Evolutionary conservation across 1,140 invertebrate species (phyloP), one percentile per base, ranked within the genome.

Genomic region (Portunus trituberculatus): DNA sequence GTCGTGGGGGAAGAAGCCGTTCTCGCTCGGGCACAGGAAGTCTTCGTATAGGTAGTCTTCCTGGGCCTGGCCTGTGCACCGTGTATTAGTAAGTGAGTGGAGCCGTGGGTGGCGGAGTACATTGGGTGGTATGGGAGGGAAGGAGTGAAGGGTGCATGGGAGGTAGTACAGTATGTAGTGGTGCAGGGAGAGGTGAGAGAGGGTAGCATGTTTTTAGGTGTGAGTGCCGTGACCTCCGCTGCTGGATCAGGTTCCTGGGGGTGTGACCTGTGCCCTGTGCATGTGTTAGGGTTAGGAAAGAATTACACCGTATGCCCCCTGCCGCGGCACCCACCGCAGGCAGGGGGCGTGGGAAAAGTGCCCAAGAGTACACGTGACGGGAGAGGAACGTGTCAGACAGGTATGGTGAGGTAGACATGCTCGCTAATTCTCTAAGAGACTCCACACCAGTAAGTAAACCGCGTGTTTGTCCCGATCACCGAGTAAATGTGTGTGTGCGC

Each of bases 1-100:
- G 96, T 98, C 98, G 97, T 99, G 99, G 95, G 98, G 98, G 97
- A 99, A 99, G 97, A 99, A 99, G 6, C 99, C 99, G 96, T 87
- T 99, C 97, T 99, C 98, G 96, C 99, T 98, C 16, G 99, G 99
- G 97, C 99, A 99, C 97, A 99, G 12, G 84, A 91, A 94, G 82
- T 93, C 91, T 20, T 92, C 93, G 16, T 59, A 59, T 20, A 82
- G 20, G 86, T 59, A 89, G 87, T 94, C 93, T 46, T 91, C 92
- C 87, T 95, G 95, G 32, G 95, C 95, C 86, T 93, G 7, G 46
- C 91, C 95, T 95, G 95, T 83, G 45, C 39, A 84, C 12, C 32
- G 45, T 67, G 20, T 28, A 28, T 45, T 52, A 76, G 52, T 94
- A 31, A 52, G 31, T 76, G 87, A 86, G 46, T 20, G 25, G 52